Base-by-base conservation (phyloP, 2,113 vertebrate species). In the Chaenocephalus aceratus region DNA sequence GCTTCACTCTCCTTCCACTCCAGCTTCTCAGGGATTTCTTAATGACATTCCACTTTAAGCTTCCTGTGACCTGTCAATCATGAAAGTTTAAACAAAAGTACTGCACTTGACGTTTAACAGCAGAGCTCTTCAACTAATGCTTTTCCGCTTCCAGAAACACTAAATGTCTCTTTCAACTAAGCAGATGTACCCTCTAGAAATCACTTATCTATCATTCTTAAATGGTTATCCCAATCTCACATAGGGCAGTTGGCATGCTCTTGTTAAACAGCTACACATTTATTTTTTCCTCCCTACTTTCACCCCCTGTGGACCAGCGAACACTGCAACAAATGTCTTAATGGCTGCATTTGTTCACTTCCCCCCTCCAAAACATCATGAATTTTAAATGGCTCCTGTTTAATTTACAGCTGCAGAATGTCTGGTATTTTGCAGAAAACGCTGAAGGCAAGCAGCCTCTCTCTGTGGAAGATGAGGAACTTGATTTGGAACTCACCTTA, bases 371-470 rank as follows among this genome's bases (percentile, higher is more conserved):
- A 62, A 65, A 72, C 61, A 52, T 73, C 74, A 74, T 87, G 75
- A 80, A 91, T 87, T 89, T 89, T 84, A 87, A 84, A 87, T 81
- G 80, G 57, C 73, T 89, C 77, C 73, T 90, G 78, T 87, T 90
- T 91, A 91, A 91, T 90, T 89, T 84, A 86, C 78, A 7, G 59
- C 75, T 53, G 59, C 75, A 70, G 87, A 82, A 86, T 84, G 75
- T 83, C 77, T 77, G 75, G 51, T 80, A 51, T 84, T 91, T 65
- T 82, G 56, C 34, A 71, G 68, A 84, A 85, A 77, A 59, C 0
- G 64, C 79, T 81, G 44, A 75, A 68, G 84, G 76, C 69, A 1
- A 71, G 45, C 52, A 57, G 68, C 49, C 44, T 68, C 71, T 61
- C 77, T 86, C 71, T 21, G 45, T n/a, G 59, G 84, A 71, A 60